Percentiles rank a stretch among this genome's conserved stretches.
Evolutionary conservation across 2,888 invertebrate genomes (phyloP).

Genomic region (Heterodera filipjevi): DNA sequence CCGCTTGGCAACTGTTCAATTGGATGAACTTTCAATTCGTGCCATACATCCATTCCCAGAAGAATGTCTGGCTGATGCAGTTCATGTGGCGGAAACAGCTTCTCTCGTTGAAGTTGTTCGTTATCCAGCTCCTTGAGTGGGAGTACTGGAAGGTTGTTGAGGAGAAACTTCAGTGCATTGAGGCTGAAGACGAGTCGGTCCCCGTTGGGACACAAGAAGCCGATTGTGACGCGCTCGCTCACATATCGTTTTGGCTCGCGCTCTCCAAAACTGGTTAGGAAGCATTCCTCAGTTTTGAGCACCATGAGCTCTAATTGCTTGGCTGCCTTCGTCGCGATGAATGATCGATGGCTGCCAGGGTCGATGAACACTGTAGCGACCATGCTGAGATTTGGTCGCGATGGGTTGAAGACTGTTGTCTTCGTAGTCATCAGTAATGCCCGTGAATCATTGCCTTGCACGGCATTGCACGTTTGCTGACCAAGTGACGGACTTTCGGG

Average conservation of each 20-base stretch:
- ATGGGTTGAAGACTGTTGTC: not conserved
- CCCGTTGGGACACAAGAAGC: not conserved
- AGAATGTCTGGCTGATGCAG: not conserved
- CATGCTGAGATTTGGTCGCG: not conserved
- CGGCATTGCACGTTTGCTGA: not conserved
- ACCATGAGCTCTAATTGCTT: not conserved
- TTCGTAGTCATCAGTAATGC: not conserved
- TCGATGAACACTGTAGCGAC: not conserved
- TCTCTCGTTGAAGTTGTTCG: not conserved
- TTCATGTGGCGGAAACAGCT: not conserved
- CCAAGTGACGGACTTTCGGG: too few relatives aligned
- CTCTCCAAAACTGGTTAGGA: not conserved
- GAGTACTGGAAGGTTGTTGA: not conserved
- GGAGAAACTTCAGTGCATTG: not conserved
- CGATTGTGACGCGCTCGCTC: not conserved
- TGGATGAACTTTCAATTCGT: not conserved
- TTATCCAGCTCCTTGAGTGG: not conserved
- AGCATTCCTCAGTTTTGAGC: not conserved
- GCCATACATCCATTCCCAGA: conserved; percentile 1
- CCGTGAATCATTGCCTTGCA: not conserved
- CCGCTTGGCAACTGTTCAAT: conserved; percentile 5
- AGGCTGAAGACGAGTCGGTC: not conserved
- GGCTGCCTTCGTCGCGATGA: not conserved
- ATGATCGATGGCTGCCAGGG: conserved; percentile 12
- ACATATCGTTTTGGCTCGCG: not conserved